phyloP scores from a whole-genome alignment of 2,888 invertebrate species.

The Flabesymbios commensalis region DNA sequence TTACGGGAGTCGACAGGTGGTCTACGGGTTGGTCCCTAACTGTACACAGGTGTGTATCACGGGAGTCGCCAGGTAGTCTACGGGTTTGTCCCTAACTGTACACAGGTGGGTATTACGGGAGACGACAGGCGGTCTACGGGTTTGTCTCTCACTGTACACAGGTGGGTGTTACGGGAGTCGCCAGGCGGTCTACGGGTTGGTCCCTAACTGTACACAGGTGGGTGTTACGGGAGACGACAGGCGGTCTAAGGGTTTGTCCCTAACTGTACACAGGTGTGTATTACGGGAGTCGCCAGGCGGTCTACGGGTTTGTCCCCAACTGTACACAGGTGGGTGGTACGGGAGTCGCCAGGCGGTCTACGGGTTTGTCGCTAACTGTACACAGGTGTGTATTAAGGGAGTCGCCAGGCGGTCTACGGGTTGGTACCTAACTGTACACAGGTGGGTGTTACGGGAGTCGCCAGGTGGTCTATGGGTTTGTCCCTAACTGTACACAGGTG shows the following conservation, averaged over 20 bases:
- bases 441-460: conserved; percentile 36
- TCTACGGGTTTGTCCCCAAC: not conserved
- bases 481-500: not conserved
- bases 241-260: conserved; percentile 58
- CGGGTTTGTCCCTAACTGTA: conserved; percentile 57
- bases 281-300: not conserved
- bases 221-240: conserved; percentile 40
- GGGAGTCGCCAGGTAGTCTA: conserved; percentile 53
- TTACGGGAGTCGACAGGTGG: conserved; percentile 46
- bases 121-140: not conserved
- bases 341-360: conserved; percentile 53
- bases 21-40: conserved; percentile 58
- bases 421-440: conserved; percentile 56
- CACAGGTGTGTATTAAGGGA: conserved; percentile 42
- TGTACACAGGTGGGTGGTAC: not conserved
- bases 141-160: not conserved
- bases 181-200: conserved; percentile 58
- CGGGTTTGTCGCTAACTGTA: conserved; percentile 57
- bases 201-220: conserved; percentile 56
- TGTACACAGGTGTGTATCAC: conserved; percentile 49
- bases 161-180: conserved; percentile 32
- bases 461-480: not conserved
- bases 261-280: conserved; percentile 54
- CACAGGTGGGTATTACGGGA: conserved; percentile 42
- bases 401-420: conserved; percentile 57